Evolutionary conservation across 2,797 vertebrate genomes (phyloP).

Genomic region (Enoplosus armatus): DNA sequence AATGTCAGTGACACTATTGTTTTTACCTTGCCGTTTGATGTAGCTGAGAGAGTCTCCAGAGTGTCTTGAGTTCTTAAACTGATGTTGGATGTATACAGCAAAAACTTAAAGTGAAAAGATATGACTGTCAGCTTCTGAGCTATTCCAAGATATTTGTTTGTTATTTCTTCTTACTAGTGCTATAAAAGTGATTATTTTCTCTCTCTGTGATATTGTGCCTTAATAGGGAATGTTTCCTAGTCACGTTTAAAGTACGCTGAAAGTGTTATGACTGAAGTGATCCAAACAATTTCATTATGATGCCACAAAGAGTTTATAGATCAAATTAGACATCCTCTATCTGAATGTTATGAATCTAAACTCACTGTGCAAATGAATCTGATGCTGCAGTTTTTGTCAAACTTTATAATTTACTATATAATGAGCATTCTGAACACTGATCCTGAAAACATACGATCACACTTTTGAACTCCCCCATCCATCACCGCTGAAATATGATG

Average conservation of each 20-base stretch:
- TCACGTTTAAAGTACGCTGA: slow-evolving; percentile 42
- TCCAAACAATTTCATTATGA: slow-evolving; percentile 44
- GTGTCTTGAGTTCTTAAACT: slow-evolving; percentile 77
- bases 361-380: slow-evolving; percentile 20
- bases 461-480: slow-evolving; percentile 40
- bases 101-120: slow-evolving; percentile 76
- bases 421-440: slow-evolving; percentile 35
- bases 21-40: slow-evolving; percentile 86
- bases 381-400: slow-evolving; percentile 25
- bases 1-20: slow-evolving; percentile 85
- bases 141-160: slow-evolving; percentile 72
- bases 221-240: slow-evolving; percentile 67
- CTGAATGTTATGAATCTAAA: slow-evolving; percentile 11
- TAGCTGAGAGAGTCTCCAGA: slow-evolving; percentile 80
- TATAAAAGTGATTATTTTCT: slow-evolving; percentile 67
- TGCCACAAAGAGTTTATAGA: slow-evolving; percentile 25
- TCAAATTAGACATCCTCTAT: slow-evolving; percentile 34
- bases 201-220: slow-evolving; percentile 59
- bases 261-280: slow-evolving; percentile 52
- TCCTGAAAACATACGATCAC: slow-evolving; percentile 22
- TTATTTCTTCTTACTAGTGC: slow-evolving; percentile 53
- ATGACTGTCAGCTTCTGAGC: slow-evolving; percentile 66
- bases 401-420: slow-evolving; percentile 28
- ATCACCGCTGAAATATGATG: slow-evolving; percentile 62
- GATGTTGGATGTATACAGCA: slow-evolving; percentile 75